Percentiles rank a stretch among this genome's conserved stretches.
Evolutionary conservation across 2,888 invertebrate species (phyloP).

Genomic region (Rhopalosiphum nymphaeae): DNA sequence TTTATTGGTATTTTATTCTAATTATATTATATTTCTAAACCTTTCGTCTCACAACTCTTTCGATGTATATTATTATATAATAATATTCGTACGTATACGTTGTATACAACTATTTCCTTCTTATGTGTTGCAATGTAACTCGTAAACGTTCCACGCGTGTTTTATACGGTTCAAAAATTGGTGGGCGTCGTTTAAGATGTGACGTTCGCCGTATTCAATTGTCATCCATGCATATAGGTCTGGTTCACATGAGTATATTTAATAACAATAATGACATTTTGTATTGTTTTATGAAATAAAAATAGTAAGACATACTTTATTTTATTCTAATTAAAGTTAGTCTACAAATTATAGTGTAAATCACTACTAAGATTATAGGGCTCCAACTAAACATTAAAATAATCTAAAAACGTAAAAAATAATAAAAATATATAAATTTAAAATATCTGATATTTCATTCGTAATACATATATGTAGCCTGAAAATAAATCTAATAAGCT

Average conservation of each 20-base stretch:
- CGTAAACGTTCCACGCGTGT: background rate
- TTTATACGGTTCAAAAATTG: background rate
- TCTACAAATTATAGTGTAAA: background rate
- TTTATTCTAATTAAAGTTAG: background rate
- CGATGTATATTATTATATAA: background rate
- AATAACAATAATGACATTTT: background rate
- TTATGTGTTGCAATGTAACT: background rate
- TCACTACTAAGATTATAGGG: background rate
- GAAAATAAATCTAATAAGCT: constrained; percentile 2
- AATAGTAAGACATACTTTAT: background rate
- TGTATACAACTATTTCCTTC: background rate
- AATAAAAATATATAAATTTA: background rate
- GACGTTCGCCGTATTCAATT: background rate
- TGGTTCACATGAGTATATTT: background rate
- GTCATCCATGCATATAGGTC: background rate
- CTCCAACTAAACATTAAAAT: background rate
- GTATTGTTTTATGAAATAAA: background rate
- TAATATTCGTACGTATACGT: background rate
- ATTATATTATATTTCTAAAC: background rate
- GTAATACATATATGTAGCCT: background rate
- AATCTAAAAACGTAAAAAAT: background rate
- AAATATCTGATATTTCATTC: background rate
- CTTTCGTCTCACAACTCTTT: background rate
- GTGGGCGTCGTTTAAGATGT: background rate
- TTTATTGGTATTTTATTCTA: background rate